A percentile compares a stretch with the other conserved stretches of the same genome.
Conservation (phyloP, 2,888 invertebrate species). For the Ellobium chinense region DNA sequence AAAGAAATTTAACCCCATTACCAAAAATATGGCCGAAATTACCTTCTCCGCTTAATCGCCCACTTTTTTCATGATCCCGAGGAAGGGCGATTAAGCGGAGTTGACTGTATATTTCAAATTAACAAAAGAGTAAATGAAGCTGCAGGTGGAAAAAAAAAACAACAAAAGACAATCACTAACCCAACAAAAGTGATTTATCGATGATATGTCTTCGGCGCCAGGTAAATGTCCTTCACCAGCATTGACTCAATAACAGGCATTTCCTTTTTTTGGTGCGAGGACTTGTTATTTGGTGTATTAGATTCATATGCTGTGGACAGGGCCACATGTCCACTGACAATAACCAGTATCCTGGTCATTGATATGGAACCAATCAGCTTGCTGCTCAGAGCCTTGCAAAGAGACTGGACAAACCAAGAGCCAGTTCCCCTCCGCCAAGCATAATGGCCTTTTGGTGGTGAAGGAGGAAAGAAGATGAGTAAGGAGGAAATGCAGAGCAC, state of each 20-base stretch:
- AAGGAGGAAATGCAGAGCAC: not conserved
- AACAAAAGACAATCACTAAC: no score
- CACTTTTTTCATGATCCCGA: no score
- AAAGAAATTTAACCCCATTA: no score
- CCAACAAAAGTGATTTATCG: no score
- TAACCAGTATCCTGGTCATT: slow-evolving; percentile 49
- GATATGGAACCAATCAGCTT: slow-evolving; percentile 38
- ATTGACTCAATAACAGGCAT: slow-evolving; percentile 59
- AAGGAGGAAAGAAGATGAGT: no score
- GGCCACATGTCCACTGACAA: slow-evolving; percentile 52
- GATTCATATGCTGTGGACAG: slow-evolving; percentile 53
- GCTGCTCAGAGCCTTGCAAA: slow-evolving; percentile 52
- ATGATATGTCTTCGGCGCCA: slow-evolving; percentile 41
- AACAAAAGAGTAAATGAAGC: no score
- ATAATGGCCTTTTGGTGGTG: slow-evolving; percentile 55
- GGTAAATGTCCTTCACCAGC: slow-evolving; percentile 60
- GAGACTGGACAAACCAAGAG: slow-evolving; percentile 59
- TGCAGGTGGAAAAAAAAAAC: no score
- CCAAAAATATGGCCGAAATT: no score
- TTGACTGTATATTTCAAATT: no score
- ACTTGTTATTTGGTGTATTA: slow-evolving; percentile 42
- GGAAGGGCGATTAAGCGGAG: no score
- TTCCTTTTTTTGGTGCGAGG: slow-evolving; percentile 56
- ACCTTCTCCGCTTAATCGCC: no score
- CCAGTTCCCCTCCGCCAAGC: slow-evolving; percentile 61